Conservation (phyloP, 2,113 vertebrate species). For the Grus americana region DNA sequence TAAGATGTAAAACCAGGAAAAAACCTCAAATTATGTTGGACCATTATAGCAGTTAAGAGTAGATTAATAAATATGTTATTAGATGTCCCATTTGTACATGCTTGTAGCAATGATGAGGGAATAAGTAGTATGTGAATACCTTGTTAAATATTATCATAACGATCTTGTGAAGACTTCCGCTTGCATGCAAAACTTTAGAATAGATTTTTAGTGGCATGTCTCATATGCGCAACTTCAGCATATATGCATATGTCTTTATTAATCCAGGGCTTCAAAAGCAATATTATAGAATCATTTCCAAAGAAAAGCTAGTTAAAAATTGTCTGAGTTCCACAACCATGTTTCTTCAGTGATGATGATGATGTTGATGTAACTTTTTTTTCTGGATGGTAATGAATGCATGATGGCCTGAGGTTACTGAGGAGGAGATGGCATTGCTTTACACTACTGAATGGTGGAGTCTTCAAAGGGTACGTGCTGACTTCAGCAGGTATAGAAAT, state of each 20-base stretch:
- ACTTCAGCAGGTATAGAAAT: not conserved
- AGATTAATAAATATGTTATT: not conserved
- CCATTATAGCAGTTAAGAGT: not conserved
- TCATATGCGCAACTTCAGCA: not conserved
- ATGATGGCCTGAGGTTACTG: not conserved
- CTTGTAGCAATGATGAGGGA: not conserved
- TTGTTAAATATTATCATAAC: not conserved
- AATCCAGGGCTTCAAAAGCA: not conserved
- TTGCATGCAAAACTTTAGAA: not conserved
- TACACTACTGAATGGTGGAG: not conserved
- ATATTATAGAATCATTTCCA: not conserved
- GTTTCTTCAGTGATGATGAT: not conserved
- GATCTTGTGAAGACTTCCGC: not conserved
- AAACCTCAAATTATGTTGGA: not conserved
- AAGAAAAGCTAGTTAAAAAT: not conserved
- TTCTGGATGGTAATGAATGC: not conserved
- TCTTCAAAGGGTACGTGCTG: not conserved
- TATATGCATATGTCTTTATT: not conserved
- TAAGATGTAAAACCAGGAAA: not conserved
- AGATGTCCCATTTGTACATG: rapidly evolving
- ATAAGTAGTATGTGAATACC: not conserved
- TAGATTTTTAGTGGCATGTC: not conserved
- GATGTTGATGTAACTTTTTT: not conserved
- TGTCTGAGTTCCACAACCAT: not conserved
- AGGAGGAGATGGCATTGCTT: not conserved